Conservation (phyloP, 2,113 vertebrate species). For the Antechinus stuartii region DNA sequence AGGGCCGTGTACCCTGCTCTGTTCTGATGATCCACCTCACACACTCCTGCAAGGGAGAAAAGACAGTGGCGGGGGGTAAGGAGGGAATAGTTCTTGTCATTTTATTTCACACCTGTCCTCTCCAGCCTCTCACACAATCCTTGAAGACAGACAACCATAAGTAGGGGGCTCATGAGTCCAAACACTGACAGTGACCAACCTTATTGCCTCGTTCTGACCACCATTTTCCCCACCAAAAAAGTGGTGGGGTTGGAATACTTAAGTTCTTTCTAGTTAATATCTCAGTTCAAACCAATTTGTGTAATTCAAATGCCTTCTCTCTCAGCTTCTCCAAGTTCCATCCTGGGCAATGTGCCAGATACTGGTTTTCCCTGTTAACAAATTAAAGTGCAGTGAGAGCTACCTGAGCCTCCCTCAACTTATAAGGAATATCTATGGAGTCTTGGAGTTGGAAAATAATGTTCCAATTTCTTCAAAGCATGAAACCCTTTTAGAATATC, state of each 20-base stretch:
- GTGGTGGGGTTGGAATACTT: neutral
- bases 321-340: neutral
- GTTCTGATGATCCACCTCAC: slow-evolving; percentile 93
- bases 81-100: neutral
- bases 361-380: neutral
- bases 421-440: neutral
- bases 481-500: neutral
- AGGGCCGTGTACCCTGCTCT: slow-evolving; percentile 96
- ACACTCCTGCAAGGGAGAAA: slow-evolving; percentile 84
- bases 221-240: neutral
- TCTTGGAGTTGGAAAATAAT: neutral
- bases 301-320: neutral
- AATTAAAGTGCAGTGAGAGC: neutral
- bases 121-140: neutral
- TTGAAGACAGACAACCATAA: neutral
- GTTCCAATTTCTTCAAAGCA: neutral
- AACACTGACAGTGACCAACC: neutral
- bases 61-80: too few relatives aligned
- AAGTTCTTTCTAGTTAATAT: neutral
- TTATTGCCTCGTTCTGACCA: neutral
- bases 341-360: neutral
- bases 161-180: neutral
- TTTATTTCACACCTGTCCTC: neutral
- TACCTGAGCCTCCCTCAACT: neutral
- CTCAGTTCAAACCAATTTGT: neutral